Evolutionary conservation across 2,113 vertebrate species (phyloP), one percentile per base, ranked within the genome.

Genomic region (Spermophilus dauricus): DNA sequence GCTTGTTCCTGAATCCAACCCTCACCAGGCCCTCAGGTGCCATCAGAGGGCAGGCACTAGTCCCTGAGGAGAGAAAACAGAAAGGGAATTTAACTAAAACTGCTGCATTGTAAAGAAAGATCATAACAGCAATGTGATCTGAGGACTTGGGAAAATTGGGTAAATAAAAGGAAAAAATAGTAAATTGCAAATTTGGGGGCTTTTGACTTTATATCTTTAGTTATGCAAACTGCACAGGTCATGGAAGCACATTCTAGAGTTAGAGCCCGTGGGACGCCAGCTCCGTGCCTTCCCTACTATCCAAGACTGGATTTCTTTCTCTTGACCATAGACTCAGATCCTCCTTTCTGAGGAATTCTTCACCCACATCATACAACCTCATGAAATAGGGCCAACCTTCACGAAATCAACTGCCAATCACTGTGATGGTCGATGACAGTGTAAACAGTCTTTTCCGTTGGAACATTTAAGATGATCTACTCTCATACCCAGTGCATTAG

Each of bases 21-120:
- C 20, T 96, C 30, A 37, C 34, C 84, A 58, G 30, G 75, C 82
- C 82, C 56, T 37, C 63, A 91, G 73, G 45, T 86, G 72, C 39
- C 0, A 0, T 75, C 89, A 93, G 37, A 67, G 70, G 81, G 83
- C 77, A 12, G 26, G 77, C 58, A 24, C 18, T 34, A 22, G 45
- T 94, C 51, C 42, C 58, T 69, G 37, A 87, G 65, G 34, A 61
- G 45, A 82, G 61, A 95, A 97, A 94, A 94, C 3, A 96, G 78
- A 96, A 98, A 94, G 92, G 1, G 14, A 58, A 81, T 76, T 77
- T 96, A 8, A 10, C 75, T 94, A 95, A 92, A 97, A 92, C 18
- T 26, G 56, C 88, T 94, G 61, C n/a, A 45, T 75, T 72, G 73
- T 91, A 58, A 42, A 72, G 82, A 85, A 93, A 53, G 30, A 85